Evolutionary conservation across 1,140 invertebrate species (phyloP).

Genomic region (Xylocopa sonorina): DNA sequence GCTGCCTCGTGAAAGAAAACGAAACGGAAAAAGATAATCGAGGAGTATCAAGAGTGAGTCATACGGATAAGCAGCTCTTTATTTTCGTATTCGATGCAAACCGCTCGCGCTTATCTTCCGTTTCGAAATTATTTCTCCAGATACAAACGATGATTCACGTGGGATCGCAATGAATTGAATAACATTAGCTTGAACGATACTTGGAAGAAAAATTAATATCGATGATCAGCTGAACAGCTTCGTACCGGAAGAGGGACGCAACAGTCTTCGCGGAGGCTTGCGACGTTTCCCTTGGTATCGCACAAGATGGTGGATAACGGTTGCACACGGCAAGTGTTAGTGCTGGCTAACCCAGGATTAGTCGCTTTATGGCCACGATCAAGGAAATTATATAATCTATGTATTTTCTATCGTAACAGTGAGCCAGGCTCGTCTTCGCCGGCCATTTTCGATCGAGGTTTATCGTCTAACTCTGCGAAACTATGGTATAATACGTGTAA

Average conservation of each 20-base stretch:
- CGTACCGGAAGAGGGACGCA: not conserved
- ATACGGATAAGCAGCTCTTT: not conserved
- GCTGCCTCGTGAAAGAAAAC: no score
- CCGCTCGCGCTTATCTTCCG: not conserved
- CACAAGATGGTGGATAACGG: slow-evolving; percentile 2
- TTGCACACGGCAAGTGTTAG: slow-evolving; percentile 2
- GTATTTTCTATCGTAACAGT: not conserved
- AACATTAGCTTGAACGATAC: no score
- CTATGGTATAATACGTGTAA: no score
- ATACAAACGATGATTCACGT: not conserved
- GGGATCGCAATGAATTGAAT: not conserved
- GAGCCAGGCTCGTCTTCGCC: not conserved
- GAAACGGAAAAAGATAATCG: not conserved
- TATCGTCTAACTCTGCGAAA: not conserved
- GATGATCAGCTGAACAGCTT: no score
- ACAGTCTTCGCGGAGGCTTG: not conserved
- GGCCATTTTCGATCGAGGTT: not conserved
- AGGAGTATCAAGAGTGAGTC: not conserved
- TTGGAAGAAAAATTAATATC: no score
- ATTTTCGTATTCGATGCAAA: not conserved
- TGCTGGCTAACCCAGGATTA: not conserved
- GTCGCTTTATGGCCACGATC: not conserved
- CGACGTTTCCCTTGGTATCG: not conserved
- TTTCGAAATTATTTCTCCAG: not conserved
- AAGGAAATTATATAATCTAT: slow-evolving; percentile 2